Base-by-base conservation (phyloP, 2,888 invertebrate genomes). In the Lepidonotus clava region DNA sequence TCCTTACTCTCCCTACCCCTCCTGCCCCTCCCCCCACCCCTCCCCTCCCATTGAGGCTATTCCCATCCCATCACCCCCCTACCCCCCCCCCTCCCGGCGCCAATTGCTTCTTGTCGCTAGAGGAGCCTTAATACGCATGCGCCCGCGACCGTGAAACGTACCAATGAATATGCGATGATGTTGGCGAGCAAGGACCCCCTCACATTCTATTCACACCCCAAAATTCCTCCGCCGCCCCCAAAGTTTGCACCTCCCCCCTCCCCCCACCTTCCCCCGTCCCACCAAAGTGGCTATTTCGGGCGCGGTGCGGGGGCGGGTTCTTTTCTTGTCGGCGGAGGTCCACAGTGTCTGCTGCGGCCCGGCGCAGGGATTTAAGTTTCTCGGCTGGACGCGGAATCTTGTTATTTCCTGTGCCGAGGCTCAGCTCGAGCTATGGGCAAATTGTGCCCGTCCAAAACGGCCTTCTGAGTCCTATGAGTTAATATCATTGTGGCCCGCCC, bases 121-220 rank as follows among this genome's bases (percentile, higher is more conserved):
- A 11, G 28, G 28, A 24, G 28, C 28, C 28, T 8, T 61, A 61
- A 61, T 61, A 61, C 28, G 61, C 28, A 1, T 24, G 61, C 28
- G 61, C 61, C 61, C 61, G 28, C 24, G 61, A n/a, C 61, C 61
- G 61, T 61, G 61, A 61, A 61, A 61, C 61, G 28, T 61, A 14
- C 61, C 61, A 61, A 61, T 61, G 61, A 61, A 61, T 61, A 61
- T 61, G 61, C 61, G 61, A 61, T 61, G 61, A 61, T 61, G 24
- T 32, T 2, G 61, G 11, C 61, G 28, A 61, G 28, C 28, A 61
- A 28, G 24, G 28, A 24, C 61, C 28, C 61, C 5, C 0, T 14
- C 28, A 28, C 61, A 61, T 61, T 61, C 61, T 61, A 61, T 61
- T 61, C 61, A 61, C 61, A 32, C 28, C 21, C 61, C 61, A 61